Percentiles rank a stretch among this genome's conserved stretches.
These are phyloP conservation scores for Malaclemys terrapin DNA, from an alignment of 2,113 vertebrate species.

Conservation along the genomic window DNA sequence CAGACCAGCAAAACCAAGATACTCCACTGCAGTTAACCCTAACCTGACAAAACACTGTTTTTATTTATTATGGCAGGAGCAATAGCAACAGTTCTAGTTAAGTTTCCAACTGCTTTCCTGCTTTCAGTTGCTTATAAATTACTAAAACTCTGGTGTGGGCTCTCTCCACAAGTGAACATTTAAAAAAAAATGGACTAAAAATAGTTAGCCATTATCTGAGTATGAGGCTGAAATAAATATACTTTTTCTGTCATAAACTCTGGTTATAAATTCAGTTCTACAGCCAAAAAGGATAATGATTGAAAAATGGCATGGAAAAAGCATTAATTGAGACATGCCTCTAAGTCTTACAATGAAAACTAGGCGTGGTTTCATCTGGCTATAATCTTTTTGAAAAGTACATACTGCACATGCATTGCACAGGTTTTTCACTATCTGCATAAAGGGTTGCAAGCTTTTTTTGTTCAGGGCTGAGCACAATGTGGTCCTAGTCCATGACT, in stretches of 20 bases:
- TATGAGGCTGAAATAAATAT: neutral
- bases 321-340: neutral
- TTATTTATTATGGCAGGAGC: neutral
- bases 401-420: neutral
- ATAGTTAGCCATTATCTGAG: neutral
- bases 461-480: no score
- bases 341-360: neutral
- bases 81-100: neutral
- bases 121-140: neutral
- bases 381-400: neutral
- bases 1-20: neutral
- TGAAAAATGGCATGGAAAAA: neutral
- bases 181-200: neutral
- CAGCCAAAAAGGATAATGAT: rapidly evolving
- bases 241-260: neutral
- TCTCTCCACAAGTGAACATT: neutral
- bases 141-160: neutral
- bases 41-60: neutral
- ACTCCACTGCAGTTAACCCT: neutral
- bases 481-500: neutral
- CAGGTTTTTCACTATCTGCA: neutral
- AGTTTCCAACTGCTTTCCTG: neutral
- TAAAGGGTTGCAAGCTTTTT: no score
- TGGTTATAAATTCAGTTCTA: neutral
- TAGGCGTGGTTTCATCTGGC: neutral